phyloP scores from a whole-genome alignment of 2,113 vertebrate genomes.

The Nothoprocta pentlandii region DNA sequence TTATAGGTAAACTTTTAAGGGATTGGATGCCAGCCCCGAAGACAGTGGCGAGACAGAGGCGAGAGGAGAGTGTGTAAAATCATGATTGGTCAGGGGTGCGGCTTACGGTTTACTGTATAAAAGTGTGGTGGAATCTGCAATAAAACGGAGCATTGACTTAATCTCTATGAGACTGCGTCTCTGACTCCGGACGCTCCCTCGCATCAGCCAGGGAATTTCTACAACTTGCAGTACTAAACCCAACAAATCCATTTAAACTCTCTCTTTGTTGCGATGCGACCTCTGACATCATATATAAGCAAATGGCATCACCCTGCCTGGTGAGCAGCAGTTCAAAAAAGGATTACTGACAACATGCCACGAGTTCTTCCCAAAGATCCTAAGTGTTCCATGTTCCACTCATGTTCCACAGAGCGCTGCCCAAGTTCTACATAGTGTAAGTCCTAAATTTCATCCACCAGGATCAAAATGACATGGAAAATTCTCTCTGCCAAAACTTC shows the following conservation, averaged over 20 bases:
- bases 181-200: too few relatives aligned
- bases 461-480: neutral
- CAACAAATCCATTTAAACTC: neutral
- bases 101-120: too few relatives aligned
- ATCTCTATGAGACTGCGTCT: too few relatives aligned
- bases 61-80: too few relatives aligned
- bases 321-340: neutral
- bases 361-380: neutral
- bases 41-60: too few relatives aligned
- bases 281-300: neutral
- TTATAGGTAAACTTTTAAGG: too few relatives aligned
- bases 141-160: too few relatives aligned
- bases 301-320: neutral
- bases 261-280: neutral
- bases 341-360: neutral
- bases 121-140: too few relatives aligned
- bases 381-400: neutral
- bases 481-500: neutral
- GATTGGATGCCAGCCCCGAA: too few relatives aligned
- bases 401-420: neutral
- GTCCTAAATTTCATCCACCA: neutral
- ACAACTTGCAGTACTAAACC: neutral
- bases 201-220: neutral
- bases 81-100: too few relatives aligned
- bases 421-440: neutral